Conservation (phyloP, 2,888 invertebrate genomes). For the Drosophila fulvimacula region DNA sequence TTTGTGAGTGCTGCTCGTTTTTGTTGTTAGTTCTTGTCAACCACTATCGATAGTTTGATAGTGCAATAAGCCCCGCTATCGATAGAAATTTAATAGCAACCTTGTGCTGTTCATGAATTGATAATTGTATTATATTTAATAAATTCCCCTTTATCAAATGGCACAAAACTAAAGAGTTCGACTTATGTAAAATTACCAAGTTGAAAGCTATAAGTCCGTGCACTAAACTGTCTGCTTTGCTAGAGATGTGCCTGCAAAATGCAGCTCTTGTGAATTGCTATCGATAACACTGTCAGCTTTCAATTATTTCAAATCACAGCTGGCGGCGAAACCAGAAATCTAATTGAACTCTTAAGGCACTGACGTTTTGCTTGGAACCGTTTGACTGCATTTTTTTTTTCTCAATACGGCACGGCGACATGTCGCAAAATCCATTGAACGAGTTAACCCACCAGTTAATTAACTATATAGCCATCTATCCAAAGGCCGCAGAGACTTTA, state of each 20-base stretch:
- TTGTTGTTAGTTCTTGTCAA: constrained; percentile 38
- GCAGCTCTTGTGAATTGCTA: too few relatives aligned
- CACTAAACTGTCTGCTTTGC: too few relatives aligned
- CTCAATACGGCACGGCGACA: neutral
- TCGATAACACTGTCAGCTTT: too few relatives aligned
- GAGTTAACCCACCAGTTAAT: constrained; percentile 39
- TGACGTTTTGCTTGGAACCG: neutral
- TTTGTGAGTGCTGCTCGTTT: constrained; percentile 46
- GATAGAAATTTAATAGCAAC: constrained; percentile 4
- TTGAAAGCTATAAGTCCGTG: too few relatives aligned
- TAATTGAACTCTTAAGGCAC: neutral
- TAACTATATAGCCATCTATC: constrained; percentile 25
- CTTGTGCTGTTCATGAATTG: neutral
- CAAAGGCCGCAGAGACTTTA: neutral
- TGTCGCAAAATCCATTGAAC: constrained; percentile 34
- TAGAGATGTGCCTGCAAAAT: too few relatives aligned
- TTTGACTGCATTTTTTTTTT: too few relatives aligned
- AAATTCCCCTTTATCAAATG: too few relatives aligned
- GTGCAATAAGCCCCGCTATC: constrained; percentile 8
- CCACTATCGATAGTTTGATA: constrained; percentile 36
- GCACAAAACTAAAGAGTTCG: neutral
- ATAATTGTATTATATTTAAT: neutral
- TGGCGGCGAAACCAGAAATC: neutral
- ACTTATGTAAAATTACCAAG: neutral
- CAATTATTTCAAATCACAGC: too few relatives aligned